A percentile compares a stretch with the other conserved stretches of the same genome.
These are phyloP conservation scores for Chamaetylas fuelleborni DNA, from an alignment of 2,113 vertebrate genomes.

Conservation along the genomic window DNA sequence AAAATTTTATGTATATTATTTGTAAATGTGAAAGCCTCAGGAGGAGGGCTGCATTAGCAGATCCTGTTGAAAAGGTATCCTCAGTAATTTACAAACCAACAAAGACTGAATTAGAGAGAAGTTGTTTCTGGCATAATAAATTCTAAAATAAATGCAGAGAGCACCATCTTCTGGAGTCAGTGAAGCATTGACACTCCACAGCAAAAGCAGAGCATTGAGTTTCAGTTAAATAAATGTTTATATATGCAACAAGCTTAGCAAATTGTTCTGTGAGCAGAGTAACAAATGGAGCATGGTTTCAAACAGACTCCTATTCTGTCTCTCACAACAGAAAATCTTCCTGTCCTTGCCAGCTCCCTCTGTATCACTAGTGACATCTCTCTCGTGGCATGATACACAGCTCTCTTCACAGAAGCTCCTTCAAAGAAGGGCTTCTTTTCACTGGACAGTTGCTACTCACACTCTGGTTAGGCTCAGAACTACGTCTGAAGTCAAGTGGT, in stretches of 20 bases:
- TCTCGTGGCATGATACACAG: accelerated
- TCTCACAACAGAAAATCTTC: background rate
- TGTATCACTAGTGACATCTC: accelerated
- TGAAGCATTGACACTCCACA: background rate
- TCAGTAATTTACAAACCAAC: conserved; percentile 68
- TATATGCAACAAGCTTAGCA: background rate
- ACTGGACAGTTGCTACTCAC: background rate
- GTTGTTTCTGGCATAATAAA: conserved; percentile 5
- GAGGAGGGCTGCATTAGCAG: conserved; percentile 65
- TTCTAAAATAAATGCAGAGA: conserved; percentile 65
- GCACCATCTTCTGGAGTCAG: conserved; percentile 76
- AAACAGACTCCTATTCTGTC: background rate
- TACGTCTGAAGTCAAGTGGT: accelerated
- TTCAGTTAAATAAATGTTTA: background rate
- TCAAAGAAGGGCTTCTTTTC: background rate
- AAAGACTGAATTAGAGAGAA: conserved; percentile 34
- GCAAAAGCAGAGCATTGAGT: background rate
- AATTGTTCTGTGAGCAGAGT: background rate
- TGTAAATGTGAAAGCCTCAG: conserved; percentile 72
- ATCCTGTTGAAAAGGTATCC: conserved; percentile 62
- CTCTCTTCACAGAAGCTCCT: background rate
- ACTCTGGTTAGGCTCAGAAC: background rate
- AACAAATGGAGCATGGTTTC: background rate
- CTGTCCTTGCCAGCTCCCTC: background rate
- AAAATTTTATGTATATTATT: conserved; percentile 79